Conservation (phyloP, 2,888 invertebrate genomes). For the Yponomeuta evonymella region DNA sequence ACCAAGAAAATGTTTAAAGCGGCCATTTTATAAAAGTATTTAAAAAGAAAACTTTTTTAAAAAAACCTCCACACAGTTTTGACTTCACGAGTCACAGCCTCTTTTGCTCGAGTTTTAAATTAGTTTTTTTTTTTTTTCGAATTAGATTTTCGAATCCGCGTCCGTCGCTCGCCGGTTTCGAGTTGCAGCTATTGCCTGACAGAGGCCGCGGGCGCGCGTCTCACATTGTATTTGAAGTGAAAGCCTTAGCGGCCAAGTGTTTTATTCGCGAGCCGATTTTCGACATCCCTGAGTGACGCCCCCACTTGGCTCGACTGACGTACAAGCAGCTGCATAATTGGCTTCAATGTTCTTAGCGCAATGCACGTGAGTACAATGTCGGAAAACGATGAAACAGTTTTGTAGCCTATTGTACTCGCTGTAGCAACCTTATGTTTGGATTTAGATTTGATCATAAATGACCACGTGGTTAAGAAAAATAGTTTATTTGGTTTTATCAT, state of each 20-base stretch:
- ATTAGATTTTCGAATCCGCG: conserved; percentile 2
- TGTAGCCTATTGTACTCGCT: neutral
- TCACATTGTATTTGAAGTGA: conserved; percentile 67
- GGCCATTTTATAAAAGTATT: conserved; percentile 42
- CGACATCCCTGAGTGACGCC: conserved; percentile 60
- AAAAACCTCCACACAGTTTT: conserved; percentile 4
- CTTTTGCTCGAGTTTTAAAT: conserved; percentile 9
- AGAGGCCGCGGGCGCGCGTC: conserved; percentile 47
- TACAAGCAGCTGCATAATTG: neutral
- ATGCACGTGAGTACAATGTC: neutral
- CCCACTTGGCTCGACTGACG: conserved; percentile 40
- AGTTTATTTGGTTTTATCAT: neutral
- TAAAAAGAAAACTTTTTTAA: neutral
- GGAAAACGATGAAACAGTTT: neutral
- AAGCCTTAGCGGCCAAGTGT: conserved; percentile 62
- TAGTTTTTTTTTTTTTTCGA: conserved; percentile 5
- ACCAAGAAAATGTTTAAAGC: conserved; percentile 51
- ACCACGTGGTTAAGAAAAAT: neutral
- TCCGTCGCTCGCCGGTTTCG: conserved; percentile 45
- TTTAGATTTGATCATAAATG: neutral
- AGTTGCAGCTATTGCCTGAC: conserved; percentile 45
- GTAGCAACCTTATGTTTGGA: neutral
- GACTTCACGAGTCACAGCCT: neutral
- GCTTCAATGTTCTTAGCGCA: neutral
- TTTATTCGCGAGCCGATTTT: conserved; percentile 65